These are phyloP conservation scores for Lobophora halterata DNA, from an alignment of 2,888 invertebrate genomes.

Conservation along the genomic window DNA sequence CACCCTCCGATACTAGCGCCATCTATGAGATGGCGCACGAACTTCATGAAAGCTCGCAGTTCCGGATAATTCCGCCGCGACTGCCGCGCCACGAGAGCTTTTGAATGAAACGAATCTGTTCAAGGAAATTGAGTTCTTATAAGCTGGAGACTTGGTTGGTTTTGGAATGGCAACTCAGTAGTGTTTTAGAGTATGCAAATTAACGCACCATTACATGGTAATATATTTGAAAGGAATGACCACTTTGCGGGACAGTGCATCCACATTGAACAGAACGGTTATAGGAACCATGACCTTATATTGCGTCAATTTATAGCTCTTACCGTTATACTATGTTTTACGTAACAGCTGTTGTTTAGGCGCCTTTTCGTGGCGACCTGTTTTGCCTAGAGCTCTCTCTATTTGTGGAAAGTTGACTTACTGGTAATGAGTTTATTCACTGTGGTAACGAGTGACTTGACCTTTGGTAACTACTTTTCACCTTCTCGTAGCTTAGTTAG, in stretches of 20 bases:
- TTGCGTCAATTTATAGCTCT: slow-evolving; percentile 75
- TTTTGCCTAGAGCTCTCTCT: slow-evolving; percentile 69
- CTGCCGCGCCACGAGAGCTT: slow-evolving; percentile 58
- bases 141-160: slow-evolving; percentile 41
- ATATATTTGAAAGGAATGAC: slow-evolving; percentile 82
- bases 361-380: slow-evolving; percentile 63
- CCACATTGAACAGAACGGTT: slow-evolving; percentile 70
- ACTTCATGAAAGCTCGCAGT: slow-evolving; percentile 63
- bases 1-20: slow-evolving; percentile 50
- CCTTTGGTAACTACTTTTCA: slow-evolving; percentile 5
- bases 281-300: slow-evolving; percentile 80
- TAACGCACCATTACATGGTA: slow-evolving; percentile 78
- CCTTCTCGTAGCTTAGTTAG: no score
- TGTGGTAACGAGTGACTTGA: slow-evolving; percentile 6
- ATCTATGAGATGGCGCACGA: slow-evolving; percentile 65
- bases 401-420: slow-evolving; percentile 39
- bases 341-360: slow-evolving; percentile 73
- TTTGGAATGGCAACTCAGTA: slow-evolving; percentile 42
- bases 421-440: slow-evolving; percentile 36
- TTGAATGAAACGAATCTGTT: slow-evolving; percentile 62
- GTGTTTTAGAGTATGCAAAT: slow-evolving; percentile 75
- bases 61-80: slow-evolving; percentile 50
- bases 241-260: slow-evolving; percentile 79
- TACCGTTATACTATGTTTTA: slow-evolving; percentile 71
- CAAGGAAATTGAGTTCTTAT: slow-evolving; percentile 42